Evolutionary conservation across 2,888 invertebrate genomes (phyloP).

Genomic region (Bugulina stolonifera): DNA sequence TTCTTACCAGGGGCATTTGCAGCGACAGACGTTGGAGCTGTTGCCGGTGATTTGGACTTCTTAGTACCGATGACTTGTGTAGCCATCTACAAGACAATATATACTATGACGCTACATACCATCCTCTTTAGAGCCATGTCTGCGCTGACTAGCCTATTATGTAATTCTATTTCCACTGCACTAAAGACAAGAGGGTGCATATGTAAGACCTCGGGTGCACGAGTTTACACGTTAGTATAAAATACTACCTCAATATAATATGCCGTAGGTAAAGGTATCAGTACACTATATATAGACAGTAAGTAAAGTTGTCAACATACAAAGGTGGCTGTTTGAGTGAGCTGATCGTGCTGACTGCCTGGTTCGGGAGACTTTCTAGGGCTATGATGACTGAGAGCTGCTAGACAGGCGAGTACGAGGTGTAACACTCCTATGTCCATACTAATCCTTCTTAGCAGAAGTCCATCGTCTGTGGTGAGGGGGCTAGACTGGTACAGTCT

Average conservation of each 20-base stretch:
- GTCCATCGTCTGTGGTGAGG: constrained; percentile 69
- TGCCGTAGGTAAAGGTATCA: no score
- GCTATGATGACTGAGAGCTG: constrained; percentile 69
- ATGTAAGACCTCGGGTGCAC: no score
- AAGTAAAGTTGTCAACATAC: not conserved
- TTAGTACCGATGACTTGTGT: not conserved
- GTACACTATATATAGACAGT: no score
- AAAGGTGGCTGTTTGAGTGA: not conserved
- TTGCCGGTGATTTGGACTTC: not conserved
- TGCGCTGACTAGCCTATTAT: no score
- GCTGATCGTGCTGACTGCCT: not conserved
- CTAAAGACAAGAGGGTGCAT: no score
- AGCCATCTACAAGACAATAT: constrained; percentile 20
- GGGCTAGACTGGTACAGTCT: constrained; percentile 71
- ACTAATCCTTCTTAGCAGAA: constrained; percentile 68
- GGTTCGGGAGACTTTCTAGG: constrained; percentile 31
- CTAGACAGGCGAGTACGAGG: constrained; percentile 76
- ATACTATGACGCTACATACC: no score
- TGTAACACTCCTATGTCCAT: constrained; percentile 79
- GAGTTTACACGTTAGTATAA: no score
- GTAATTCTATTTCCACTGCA: no score
- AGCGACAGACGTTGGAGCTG: not conserved
- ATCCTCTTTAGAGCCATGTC: no score
- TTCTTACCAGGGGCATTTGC: not conserved
- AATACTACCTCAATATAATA: no score